These are phyloP conservation scores for Cyphomyrus plagiostoma DNA, from an alignment of 2,113 vertebrate species.

Conservation along the genomic window DNA sequence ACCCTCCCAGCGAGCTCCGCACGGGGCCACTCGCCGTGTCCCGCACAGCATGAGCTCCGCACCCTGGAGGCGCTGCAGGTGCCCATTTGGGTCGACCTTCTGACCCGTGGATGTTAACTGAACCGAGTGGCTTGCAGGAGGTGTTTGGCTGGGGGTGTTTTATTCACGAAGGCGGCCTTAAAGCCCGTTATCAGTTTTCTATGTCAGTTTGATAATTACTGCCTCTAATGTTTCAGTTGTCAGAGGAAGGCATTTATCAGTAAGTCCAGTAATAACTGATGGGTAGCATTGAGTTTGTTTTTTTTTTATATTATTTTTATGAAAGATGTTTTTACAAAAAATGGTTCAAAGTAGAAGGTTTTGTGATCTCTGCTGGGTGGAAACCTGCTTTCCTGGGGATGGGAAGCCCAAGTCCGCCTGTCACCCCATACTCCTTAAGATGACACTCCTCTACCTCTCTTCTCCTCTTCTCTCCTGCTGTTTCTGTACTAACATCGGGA, in stretches of 20 bases:
- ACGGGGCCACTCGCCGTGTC: neutral
- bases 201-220: neutral
- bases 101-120: neutral
- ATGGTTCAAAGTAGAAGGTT: neutral
- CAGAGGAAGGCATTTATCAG: neutral
- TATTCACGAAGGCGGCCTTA: neutral
- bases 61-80: neutral
- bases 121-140: neutral
- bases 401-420: neutral
- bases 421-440: neutral
- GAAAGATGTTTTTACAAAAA: neutral
- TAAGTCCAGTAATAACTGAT: neutral
- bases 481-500: slow-evolving; percentile 22
- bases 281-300: neutral
- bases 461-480: neutral
- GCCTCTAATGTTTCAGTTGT: neutral
- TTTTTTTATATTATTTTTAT: neutral
- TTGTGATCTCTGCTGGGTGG: neutral
- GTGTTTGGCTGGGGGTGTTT: neutral
- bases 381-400: neutral
- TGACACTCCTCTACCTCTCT: neutral
- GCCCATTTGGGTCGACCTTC: neutral
- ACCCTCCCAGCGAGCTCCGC: neutral
- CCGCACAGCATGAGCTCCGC: neutral
- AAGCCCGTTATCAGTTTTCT: neutral